A percentile compares a stretch with the other conserved stretches of the same genome.
Evolutionary conservation across 2,888 invertebrate genomes (phyloP).

Genomic region (Pammene fasciana): DNA sequence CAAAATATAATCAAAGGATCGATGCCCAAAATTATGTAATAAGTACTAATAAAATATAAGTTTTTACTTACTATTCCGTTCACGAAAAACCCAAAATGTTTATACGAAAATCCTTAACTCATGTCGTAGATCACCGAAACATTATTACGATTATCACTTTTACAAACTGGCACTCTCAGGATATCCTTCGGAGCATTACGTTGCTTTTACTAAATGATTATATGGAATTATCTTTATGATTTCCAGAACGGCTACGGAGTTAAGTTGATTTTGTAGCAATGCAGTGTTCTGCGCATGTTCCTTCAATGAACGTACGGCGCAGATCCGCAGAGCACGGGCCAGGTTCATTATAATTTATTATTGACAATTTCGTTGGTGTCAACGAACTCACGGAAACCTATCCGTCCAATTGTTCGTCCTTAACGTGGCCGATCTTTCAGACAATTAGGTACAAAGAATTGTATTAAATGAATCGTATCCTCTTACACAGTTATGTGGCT

Average conservation of each 20-base stretch:
- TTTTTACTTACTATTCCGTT: constrained; percentile 48
- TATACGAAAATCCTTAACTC: constrained; percentile 5
- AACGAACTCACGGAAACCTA: constrained; percentile 57
- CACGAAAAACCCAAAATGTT: constrained; percentile 49
- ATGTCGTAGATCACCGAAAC: constrained; percentile 57
- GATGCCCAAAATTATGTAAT: constrained; percentile 38
- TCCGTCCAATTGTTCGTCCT: constrained; percentile 43
- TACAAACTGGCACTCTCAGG: constrained; percentile 46
- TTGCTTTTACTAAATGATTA: constrained; percentile 53
- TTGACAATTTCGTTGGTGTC: constrained; percentile 71
- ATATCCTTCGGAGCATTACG: constrained; percentile 56
- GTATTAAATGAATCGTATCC: constrained; percentile 25
- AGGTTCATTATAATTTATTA: constrained; percentile 68
- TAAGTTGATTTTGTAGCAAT: constrained; percentile 79
- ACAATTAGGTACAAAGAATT: constrained; percentile 16
- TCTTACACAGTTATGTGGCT: constrained; percentile 1
- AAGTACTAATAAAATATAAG: constrained; percentile 32
- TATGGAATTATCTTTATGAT: constrained; percentile 63
- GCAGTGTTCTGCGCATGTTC: constrained; percentile 80
- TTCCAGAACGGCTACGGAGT: constrained; percentile 60
- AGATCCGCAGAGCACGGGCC: constrained; percentile 58
- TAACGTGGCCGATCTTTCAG: constrained; percentile 16
- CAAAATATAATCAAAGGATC: constrained; percentile 20
- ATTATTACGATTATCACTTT: constrained; percentile 54
- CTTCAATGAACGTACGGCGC: constrained; percentile 69